Conservation (phyloP, 2,797 vertebrate species). For the Sebastes cheni region DNA sequence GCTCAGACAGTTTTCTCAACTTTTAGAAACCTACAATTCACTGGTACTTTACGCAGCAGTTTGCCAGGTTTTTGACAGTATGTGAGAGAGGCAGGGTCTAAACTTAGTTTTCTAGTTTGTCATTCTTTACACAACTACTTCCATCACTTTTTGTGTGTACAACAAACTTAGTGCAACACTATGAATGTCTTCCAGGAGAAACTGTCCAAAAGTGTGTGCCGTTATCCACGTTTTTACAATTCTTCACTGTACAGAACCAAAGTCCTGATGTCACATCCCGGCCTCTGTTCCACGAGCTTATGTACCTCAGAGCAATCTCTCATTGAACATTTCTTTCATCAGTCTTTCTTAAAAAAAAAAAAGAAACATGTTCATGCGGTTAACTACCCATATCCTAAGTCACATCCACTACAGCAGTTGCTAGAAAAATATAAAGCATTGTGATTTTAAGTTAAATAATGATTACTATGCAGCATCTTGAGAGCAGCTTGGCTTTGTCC, state of each 20-base stretch:
- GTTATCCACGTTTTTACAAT: neutral
- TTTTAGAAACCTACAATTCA: neutral
- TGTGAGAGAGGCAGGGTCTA: neutral
- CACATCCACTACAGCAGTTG: neutral
- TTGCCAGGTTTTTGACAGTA: neutral
- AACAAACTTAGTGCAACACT: neutral
- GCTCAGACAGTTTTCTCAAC: neutral
- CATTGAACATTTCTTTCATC: too few species aligned
- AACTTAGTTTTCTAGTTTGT: neutral
- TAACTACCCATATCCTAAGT: neutral
- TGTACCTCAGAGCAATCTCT: too few species aligned
- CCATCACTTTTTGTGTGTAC: neutral
- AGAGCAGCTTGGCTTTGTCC: neutral
- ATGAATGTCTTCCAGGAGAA: neutral
- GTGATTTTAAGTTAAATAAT: neutral
- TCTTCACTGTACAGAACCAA: neutral
- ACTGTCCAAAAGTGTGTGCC: neutral
- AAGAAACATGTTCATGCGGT: neutral
- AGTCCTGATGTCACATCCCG: neutral
- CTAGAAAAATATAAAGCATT: neutral
- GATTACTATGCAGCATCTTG: neutral
- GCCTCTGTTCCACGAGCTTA: neutral
- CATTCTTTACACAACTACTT: neutral
- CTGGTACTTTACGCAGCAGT: neutral
- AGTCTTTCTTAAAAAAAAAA: too few species aligned